Conservation (phyloP, 64 coral and sea anemone genomes). For the Hydrozoanthus tunicans region DNA sequence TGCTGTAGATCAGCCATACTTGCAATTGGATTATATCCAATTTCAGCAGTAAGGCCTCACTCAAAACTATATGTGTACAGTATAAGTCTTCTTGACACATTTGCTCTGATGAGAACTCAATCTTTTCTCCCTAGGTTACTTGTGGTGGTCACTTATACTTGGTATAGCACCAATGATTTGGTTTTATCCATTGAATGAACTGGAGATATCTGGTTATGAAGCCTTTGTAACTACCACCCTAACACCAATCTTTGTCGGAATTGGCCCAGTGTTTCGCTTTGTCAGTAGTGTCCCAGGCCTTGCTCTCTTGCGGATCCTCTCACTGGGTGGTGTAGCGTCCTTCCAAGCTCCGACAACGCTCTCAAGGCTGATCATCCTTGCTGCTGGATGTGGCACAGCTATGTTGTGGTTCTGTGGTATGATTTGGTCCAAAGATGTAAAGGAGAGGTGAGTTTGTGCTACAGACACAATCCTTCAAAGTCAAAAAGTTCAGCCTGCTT, state of each 20-base stretch:
- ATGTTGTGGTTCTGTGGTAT: constrained; percentile 99
- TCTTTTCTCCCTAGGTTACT: constrained; percentile 59
- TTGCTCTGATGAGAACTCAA: no score
- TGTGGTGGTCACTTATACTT: constrained; percentile 95
- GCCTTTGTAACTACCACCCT: constrained; percentile 83
- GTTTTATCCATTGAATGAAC: constrained; percentile 95
- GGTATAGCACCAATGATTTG: constrained; percentile 94
- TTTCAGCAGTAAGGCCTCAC: no score
- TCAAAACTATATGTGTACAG: no score
- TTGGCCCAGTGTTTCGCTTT: constrained; percentile 62
- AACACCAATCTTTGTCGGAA: constrained; percentile 72
- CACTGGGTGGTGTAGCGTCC: constrained; percentile 82
- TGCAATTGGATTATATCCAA: no score
- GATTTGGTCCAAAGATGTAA: constrained; percentile 82
- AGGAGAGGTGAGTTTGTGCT: constrained; percentile 67
- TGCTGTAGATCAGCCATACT: no score
- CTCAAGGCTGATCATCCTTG: constrained; percentile 70
- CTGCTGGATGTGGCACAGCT: constrained; percentile 85
- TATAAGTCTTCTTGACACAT: background rate
- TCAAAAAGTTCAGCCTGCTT: no score
- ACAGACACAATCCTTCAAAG: background rate
- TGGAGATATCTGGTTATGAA: constrained; percentile 98
- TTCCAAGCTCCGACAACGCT: constrained; percentile 95
- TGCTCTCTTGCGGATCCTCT: constrained; percentile 68
- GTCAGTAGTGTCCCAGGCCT: constrained; percentile 74